Evolutionary conservation across 2,888 invertebrate genomes (phyloP), one percentile per base, ranked within the genome.

Genomic region (Apamea crenata): DNA sequence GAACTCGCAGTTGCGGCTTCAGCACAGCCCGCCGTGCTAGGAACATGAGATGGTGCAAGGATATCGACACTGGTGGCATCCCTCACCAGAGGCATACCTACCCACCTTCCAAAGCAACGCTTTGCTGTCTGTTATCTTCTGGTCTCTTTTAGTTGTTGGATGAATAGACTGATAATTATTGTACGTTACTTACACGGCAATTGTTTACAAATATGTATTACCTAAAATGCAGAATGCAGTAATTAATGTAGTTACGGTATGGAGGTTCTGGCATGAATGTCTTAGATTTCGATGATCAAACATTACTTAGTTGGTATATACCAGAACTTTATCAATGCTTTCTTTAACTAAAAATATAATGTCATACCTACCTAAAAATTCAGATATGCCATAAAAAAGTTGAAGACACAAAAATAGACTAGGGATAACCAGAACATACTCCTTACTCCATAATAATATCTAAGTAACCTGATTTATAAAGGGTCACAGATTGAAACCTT

Each of bases 401-500:
- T 53, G 5, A 50, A 25, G 25, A 6, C 16, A 47, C 7, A 25
- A 53, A 70, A 56, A 74, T 53, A 29, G 68, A 50, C 6, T 53
- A 70, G 66, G n/a, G 32, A 50, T 32, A n/a, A n/a, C 36, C 21
- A 25, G 2, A 71, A 78, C 53, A 66, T 74, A 77, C 67, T 65
- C 32, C 32, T 73, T 44, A 75, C 56, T 80, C 36, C 47, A 16
- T 25, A 29, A 44, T 32, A 59, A 78, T 72, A 63, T 61, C 47
- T 67, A 68, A 68, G 44, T 79, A 74, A 78, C 59, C 70, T 69
- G 65, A 77, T 79, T 81, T 77, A 53, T 32, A 72, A 72, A 78
- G 77, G 79, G 77, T 78, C 65, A 56, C 73, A 65, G 53, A 72
- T 69, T 73, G 53, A 69, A 79, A 74, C 80, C 83, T 75, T 84